Evolutionary conservation across 1,140 invertebrate species (phyloP).

Genomic region (Cryptotermes secundus): DNA sequence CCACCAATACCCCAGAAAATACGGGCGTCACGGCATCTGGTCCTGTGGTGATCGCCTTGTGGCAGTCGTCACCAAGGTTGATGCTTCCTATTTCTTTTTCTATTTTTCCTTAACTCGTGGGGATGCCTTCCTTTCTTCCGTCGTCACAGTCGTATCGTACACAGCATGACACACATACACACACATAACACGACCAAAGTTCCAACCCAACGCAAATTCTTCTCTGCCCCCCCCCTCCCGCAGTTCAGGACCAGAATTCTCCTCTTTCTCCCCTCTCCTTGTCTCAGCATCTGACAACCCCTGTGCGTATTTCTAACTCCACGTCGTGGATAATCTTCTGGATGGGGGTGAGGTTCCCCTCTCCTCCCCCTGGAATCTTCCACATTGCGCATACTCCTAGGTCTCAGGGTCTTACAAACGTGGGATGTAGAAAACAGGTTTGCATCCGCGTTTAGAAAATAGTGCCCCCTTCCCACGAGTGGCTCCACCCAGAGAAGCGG

Average conservation of each 20-base stretch:
- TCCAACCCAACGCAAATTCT: background rate
- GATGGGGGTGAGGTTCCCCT: background rate
- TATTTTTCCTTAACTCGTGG: background rate
- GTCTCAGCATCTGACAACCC: background rate
- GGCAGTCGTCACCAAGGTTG: background rate
- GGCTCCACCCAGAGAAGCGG: conserved; percentile 12
- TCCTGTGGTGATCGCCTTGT: background rate
- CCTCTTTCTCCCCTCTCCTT: background rate
- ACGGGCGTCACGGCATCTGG: background rate
- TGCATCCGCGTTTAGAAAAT: conserved; percentile 26
- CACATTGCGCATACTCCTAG: background rate
- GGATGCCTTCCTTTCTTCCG: background rate
- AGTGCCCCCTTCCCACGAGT: background rate
- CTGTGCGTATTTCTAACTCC: background rate
- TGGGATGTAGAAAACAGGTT: background rate
- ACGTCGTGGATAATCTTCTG: background rate
- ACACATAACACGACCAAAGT: background rate
- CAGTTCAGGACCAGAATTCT: no score
- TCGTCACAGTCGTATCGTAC: background rate
- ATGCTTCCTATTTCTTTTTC: background rate
- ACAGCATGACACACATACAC: conserved; percentile 10
- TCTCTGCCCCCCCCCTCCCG: background rate
- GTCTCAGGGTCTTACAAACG: background rate
- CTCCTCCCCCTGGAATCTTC: no score
- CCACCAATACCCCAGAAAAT: background rate